Conservation (phyloP, 2,888 invertebrate genomes). For the Sipha maydis region DNA sequence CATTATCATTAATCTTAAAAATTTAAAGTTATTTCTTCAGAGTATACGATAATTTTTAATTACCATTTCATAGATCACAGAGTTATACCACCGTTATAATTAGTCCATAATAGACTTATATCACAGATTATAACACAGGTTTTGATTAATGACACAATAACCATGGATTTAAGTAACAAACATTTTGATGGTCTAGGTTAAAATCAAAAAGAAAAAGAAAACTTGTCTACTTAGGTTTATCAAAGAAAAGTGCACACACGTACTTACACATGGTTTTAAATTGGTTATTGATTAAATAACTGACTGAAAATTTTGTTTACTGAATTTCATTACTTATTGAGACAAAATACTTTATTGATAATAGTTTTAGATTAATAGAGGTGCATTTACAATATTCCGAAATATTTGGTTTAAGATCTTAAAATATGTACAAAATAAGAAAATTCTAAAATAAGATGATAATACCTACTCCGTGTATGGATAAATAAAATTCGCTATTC, state of each 20-base stretch:
- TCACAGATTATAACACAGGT: background rate
- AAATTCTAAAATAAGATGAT: background rate
- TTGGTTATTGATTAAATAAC: background rate
- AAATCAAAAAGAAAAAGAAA: background rate
- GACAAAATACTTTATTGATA: background rate
- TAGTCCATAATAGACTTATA: background rate
- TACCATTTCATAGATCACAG: slow-evolving; percentile 1
- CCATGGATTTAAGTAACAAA: slow-evolving; percentile 1
- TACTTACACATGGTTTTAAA: background rate
- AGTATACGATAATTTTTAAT: slow-evolving; percentile 32
- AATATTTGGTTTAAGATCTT: background rate
- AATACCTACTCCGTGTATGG: background rate
- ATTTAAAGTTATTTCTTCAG: slow-evolving; percentile 5
- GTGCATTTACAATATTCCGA: background rate
- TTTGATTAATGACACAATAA: slow-evolving; percentile 39
- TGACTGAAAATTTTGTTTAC: background rate
- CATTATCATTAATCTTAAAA: slow-evolving; percentile 7
- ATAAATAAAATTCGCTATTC: background rate
- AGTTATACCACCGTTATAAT: slow-evolving; percentile 6
- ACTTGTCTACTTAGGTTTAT: background rate
- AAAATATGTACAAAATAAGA: background rate
- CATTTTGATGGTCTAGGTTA: background rate
- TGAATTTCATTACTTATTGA: background rate
- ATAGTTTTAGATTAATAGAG: background rate
- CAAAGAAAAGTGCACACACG: background rate